Base-by-base conservation (phyloP, 2,797 vertebrate species). In the Poecilia picta region DNA sequence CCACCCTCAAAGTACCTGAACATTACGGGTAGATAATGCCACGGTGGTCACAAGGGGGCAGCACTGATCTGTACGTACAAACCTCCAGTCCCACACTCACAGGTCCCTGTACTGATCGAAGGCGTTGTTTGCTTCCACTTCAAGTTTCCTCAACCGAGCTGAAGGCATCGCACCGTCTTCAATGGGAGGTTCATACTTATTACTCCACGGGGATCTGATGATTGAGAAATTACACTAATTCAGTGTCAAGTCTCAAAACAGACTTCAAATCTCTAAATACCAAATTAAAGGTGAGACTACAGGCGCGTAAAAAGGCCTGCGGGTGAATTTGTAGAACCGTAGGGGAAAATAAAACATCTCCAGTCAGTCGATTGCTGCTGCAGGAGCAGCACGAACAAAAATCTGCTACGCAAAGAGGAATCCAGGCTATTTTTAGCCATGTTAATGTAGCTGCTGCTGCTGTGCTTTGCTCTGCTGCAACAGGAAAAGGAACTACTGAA, bases 31-130 rank as follows among this genome's bases (percentile, higher is more conserved):
- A 70, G 43, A 71, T 28, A 71, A 71, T 16, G n/a, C 23, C 75
- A 41, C 45, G 39, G 79, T 88, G 43, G 79, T 88, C 78, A 89
- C 28, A 45, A 45, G 55, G 53, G 25, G 55, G 39, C 12, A 12
- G 57, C 77, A 31, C 20, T 1, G 45, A 74, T 2, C 0, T 1
- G 12, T 81, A 31, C 39, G 68, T 46, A 41, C 39, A 86, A 76
- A 53, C 36, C 5, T 49, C 47, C 64, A 18, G 7, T 1, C 20
- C 28, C 57, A n/a, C 47, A 98, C 98, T 95, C 95, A 99, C 98
- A 99, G 96, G 93, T 99, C 98, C 97, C 98, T 97, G 95, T 99
- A 99, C 95, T 99, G 98, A 95, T 99, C 98, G 5, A 99, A 99
- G 95, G 98, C 98, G 36, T 98, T 99, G 94, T 99, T 99, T 92